A percentile compares a stretch with the other conserved stretches of the same genome.
Evolutionary conservation across 2,113 vertebrate genomes (phyloP).

Genomic region (Charadrius vociferus): DNA sequence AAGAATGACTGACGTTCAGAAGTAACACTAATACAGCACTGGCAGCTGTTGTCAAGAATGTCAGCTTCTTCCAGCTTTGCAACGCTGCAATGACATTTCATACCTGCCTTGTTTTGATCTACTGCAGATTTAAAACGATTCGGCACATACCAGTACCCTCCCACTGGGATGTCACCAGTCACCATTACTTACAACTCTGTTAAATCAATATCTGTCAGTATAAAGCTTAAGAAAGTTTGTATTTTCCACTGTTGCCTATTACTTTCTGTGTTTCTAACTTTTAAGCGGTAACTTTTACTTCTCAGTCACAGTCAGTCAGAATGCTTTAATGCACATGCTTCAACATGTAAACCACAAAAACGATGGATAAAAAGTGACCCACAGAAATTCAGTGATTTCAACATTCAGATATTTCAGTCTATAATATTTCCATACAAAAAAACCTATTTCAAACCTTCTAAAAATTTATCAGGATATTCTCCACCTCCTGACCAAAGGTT

Average conservation of each 20-base stretch:
- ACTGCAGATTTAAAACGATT: not conserved
- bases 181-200: not conserved
- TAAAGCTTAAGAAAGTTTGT: accelerated
- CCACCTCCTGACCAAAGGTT: not conserved
- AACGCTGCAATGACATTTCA: not conserved
- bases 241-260: not conserved
- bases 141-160: not conserved
- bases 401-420: accelerated
- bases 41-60: not conserved
- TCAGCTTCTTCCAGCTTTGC: not conserved
- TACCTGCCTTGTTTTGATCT: not conserved
- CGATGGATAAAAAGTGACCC: accelerated
- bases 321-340: not conserved
- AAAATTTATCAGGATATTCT: not conserved
- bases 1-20: not conserved
- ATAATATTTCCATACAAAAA: not conserved
- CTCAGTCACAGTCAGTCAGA: not conserved
- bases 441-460: not conserved
- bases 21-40: not conserved
- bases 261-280: not conserved
- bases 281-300: not conserved
- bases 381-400: not conserved
- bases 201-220: not conserved
- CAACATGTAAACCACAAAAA: not conserved
- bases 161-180: not conserved